phyloP scores from a whole-genome alignment of 2,797 vertebrate species.

The Pipistrellus pygmaeus region DNA sequence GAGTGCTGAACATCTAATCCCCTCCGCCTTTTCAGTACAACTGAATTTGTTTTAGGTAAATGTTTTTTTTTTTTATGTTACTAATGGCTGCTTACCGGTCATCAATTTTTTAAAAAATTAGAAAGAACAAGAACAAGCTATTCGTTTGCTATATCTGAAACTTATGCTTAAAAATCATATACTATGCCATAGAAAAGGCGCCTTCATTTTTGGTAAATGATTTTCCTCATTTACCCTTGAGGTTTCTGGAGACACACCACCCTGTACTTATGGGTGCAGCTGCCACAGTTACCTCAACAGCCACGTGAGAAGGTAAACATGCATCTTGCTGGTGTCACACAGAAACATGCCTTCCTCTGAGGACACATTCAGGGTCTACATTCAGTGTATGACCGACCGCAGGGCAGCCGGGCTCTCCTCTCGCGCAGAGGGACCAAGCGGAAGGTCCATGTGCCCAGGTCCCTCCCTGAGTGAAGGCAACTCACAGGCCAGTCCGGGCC shows the following conservation, averaged over 20 bases:
- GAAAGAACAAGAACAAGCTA: constrained; percentile 37
- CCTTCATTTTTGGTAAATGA: constrained; percentile 37
- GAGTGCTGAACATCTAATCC: neutral
- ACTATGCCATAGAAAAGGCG: constrained; percentile 35
- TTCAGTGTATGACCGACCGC: neutral
- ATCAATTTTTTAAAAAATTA: constrained; percentile 80
- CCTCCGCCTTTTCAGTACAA: constrained; percentile 8
- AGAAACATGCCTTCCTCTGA: constrained; percentile 2
- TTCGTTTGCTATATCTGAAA: constrained; percentile 2
- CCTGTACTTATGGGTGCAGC: neutral
- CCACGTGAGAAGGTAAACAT: constrained; percentile 14
- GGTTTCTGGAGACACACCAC: constrained; percentile 52
- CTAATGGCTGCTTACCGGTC: constrained; percentile 80
- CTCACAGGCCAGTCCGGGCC: neutral
- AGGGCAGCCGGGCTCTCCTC: neutral
- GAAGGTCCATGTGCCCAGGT: neutral
- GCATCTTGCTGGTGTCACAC: neutral
- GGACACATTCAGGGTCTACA: neutral
- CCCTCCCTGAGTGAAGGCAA: neutral
- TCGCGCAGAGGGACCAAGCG: neutral
- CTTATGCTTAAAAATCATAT: neutral
- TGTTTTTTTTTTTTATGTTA: constrained; percentile 21
- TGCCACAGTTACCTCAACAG: constrained; percentile 43
- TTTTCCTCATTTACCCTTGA: constrained; percentile 42
- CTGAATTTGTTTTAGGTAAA: constrained; percentile 49